Evolutionary conservation across 2,888 invertebrate species (phyloP).

Genomic region (Meteorus colon): DNA sequence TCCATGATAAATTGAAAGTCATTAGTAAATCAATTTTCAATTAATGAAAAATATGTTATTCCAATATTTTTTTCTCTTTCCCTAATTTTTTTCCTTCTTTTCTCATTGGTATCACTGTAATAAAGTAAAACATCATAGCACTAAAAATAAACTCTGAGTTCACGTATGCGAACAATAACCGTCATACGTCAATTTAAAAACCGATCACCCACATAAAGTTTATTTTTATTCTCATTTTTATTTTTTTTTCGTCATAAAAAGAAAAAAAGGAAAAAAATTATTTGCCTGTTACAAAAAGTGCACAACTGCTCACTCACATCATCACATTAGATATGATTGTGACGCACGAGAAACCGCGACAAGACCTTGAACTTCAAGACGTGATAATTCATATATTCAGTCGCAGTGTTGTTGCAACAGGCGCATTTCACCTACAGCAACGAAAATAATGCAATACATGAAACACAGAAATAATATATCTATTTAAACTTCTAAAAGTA

Average conservation of each 20-base stretch:
- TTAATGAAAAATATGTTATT: not conserved
- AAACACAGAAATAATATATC: not conserved
- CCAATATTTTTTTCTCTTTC: not conserved
- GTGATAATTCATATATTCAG: conserved; percentile 52
- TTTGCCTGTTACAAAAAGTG: not conserved
- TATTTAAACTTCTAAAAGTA: not conserved
- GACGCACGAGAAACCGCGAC: conserved; percentile 49
- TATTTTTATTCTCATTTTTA: not conserved
- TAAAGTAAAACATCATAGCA: not conserved
- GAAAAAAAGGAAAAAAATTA: not conserved
- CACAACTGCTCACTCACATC: conserved; percentile 3
- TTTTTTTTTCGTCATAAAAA: not conserved
- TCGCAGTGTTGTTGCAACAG: conserved; percentile 42
- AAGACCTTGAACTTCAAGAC: conserved; percentile 55
- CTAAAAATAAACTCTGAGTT: not conserved
- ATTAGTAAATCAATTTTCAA: no score
- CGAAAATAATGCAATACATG: not conserved
- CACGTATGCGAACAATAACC: not conserved
- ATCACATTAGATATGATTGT: conserved; percentile 29
- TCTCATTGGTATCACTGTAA: not conserved
- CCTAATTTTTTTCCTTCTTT: not conserved
- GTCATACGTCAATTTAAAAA: not conserved
- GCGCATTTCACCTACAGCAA: conserved; percentile 25
- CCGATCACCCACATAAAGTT: not conserved
- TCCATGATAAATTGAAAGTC: no score